Evolutionary conservation across 2,797 vertebrate species (phyloP).

Genomic region (Poecilia velifera): DNA sequence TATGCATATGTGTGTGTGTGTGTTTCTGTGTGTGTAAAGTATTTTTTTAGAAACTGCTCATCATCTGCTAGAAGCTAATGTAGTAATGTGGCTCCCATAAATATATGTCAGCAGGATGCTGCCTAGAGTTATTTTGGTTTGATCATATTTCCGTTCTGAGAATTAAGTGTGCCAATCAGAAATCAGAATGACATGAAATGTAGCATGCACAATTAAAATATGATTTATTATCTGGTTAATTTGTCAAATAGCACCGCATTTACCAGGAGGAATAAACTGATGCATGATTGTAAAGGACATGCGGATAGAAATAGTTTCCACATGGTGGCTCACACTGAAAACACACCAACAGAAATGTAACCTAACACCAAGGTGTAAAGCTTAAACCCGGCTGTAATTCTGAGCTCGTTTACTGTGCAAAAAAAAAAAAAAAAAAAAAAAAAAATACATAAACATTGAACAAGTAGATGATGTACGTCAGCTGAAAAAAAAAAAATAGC

Average conservation of each 20-base stretch:
- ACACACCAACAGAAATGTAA: background rate
- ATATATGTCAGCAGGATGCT: background rate
- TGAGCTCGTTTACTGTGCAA: background rate
- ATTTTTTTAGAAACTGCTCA: background rate
- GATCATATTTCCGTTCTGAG: background rate
- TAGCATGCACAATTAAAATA: background rate
- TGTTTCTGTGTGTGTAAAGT: background rate
- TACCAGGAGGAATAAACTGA: background rate
- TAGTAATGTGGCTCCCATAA: background rate
- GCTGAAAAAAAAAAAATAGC: background rate
- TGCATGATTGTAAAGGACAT: background rate
- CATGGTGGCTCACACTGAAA: background rate
- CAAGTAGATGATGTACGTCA: background rate
- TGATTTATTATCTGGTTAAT: background rate
- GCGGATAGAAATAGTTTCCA: background rate
- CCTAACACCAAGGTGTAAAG: background rate
- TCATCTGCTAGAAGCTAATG: background rate
- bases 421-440: too few relatives aligned
- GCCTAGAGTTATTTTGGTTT: background rate
- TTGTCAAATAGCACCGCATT: background rate
- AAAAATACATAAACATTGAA: background rate
- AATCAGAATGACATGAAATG: background rate
- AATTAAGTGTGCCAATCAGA: background rate
- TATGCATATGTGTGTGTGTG: too few relatives aligned
- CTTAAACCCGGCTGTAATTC: background rate